A percentile compares a stretch with the other conserved stretches of the same genome.
Conservation (phyloP, 2,888 invertebrate species). For the Ommatoiulus sabulosus region DNA sequence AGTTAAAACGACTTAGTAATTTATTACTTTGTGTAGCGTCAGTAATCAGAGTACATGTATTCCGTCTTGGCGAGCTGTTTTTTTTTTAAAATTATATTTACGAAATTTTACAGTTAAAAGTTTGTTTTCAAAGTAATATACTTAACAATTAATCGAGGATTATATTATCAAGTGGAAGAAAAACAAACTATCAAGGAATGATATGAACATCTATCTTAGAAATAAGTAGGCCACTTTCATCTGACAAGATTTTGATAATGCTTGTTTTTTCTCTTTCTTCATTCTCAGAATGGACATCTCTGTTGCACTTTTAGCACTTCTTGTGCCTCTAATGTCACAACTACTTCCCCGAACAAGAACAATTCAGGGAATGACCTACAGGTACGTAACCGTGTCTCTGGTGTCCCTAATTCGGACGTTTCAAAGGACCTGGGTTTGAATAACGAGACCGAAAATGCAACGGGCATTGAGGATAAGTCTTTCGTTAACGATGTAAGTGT, state of each 20-base stretch:
- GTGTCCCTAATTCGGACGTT: neutral
- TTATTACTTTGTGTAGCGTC: no score
- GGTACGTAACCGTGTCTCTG: constrained; percentile 42
- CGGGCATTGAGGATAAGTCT: neutral
- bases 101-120: no score
- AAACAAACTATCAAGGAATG: neutral
- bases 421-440: neutral
- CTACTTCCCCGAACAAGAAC: constrained; percentile 15
- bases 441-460: neutral
- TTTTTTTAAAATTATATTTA: no score
- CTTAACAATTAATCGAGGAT: no score
- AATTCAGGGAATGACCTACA: constrained; percentile 3
- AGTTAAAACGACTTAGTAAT: no score
- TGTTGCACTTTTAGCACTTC: constrained; percentile 72
- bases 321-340: constrained; percentile 64
- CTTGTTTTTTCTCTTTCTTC: constrained; percentile 47
- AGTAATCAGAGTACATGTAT: no score
- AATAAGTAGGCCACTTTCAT: neutral
- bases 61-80: no score
- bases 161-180: no score
- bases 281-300: constrained; percentile 71
- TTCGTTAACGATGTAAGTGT: neutral
- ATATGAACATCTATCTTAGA: neutral
- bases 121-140: no score
- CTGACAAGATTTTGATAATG: neutral